Percentiles rank a stretch among this genome's conserved stretches.
Conservation (phyloP, 1,140 invertebrate species). For the Penaeus japonicus region DNA sequence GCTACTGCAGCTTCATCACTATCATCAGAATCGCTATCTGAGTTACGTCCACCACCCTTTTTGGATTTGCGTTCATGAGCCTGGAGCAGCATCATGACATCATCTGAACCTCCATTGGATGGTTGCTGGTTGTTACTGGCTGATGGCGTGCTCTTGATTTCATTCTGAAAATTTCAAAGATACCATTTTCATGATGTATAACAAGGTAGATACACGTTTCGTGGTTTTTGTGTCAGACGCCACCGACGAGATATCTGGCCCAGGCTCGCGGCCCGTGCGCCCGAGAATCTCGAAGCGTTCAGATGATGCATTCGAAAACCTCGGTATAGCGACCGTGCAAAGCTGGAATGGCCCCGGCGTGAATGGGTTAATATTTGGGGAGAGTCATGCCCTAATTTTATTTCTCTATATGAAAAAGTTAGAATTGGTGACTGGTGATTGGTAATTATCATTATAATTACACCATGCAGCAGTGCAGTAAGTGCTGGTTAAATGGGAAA, state of each 20-base stretch:
- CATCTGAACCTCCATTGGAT: slow-evolving; percentile 15
- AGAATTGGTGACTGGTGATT: too few relatives aligned
- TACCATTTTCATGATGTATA: background rate
- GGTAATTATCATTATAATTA: too few relatives aligned
- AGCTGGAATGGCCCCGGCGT: too few relatives aligned
- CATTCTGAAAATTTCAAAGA: slow-evolving; percentile 10
- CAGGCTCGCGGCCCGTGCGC: too few relatives aligned
- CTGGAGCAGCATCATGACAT: slow-evolving; percentile 43
- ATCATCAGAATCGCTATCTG: slow-evolving; percentile 56
- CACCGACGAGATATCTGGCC: background rate
- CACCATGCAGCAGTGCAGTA: too few relatives aligned
- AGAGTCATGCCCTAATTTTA: too few relatives aligned
- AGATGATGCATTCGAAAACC: too few relatives aligned
- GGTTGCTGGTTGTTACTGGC: slow-evolving; percentile 11
- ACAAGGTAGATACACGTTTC: background rate
- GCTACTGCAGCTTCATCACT: slow-evolving; percentile 40
- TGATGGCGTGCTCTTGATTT: slow-evolving; percentile 8
- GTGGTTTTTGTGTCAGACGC: background rate
- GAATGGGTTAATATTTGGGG: too few relatives aligned
- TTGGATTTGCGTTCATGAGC: slow-evolving; percentile 51
- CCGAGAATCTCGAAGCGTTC: too few relatives aligned
- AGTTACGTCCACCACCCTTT: slow-evolving; percentile 28
- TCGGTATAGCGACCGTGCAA: too few relatives aligned
- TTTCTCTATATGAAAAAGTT: too few relatives aligned
- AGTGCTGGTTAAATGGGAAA: too few relatives aligned